Percentiles rank a stretch among this genome's conserved stretches.
These are phyloP conservation scores for Metridium senile DNA, from an alignment of 92 coral and sea anemone species.

Conservation along the genomic window DNA sequence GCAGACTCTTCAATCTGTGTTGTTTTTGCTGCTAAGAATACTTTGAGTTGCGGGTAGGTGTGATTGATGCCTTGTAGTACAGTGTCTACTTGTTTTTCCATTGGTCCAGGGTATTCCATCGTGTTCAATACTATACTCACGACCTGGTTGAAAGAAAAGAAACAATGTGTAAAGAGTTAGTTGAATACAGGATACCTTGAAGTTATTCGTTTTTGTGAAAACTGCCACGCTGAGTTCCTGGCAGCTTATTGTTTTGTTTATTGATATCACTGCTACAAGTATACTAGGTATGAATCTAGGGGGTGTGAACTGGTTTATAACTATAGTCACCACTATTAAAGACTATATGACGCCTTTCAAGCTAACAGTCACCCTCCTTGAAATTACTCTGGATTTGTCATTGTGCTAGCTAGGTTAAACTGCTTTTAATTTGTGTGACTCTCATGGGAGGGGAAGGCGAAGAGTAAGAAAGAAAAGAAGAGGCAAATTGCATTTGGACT, in stretches of 20 bases:
- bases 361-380: too few relatives aligned
- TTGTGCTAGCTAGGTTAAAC: too few relatives aligned
- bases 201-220: too few relatives aligned
- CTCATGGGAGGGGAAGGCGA: too few relatives aligned
- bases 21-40: conserved; percentile 29
- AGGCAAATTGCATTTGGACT: too few relatives aligned
- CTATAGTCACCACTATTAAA: neutral
- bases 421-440: too few relatives aligned
- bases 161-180: neutral
- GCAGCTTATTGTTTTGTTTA: too few relatives aligned
- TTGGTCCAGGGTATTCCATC: conserved; percentile 23
- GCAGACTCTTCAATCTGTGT: conserved; percentile 4
- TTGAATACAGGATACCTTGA: too few relatives aligned
- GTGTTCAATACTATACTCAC: conserved; percentile 42
- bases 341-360: neutral
- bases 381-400: too few relatives aligned
- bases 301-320: neutral
- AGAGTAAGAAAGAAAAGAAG: neutral
- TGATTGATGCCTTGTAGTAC: conserved; percentile 36
- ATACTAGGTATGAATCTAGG: too few relatives aligned
- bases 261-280: too few relatives aligned
- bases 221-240: too few relatives aligned
- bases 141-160: conserved; percentile 2
- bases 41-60: conserved; percentile 29
- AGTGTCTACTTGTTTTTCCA: conserved; percentile 25